Evolutionary conservation across 2,113 vertebrate genomes (phyloP), one percentile per base, ranked within the genome.

Genomic region (Nothoprocta pentlandii): DNA sequence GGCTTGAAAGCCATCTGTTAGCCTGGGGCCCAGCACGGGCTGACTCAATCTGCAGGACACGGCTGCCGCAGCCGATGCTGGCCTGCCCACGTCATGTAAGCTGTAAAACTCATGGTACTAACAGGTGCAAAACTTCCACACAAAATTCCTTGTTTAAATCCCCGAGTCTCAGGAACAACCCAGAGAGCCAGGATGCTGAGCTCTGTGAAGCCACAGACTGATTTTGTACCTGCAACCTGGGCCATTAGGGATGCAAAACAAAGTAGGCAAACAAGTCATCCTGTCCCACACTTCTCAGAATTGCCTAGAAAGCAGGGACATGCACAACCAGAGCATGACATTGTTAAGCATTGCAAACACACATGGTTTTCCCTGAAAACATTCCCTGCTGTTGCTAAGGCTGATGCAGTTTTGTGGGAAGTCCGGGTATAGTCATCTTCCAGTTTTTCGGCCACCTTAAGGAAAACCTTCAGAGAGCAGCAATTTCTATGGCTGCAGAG

Each of bases 1-100:
- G 77, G 87, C 82, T 92, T 91, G 76, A 91, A 97, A 94, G 54
- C 90, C 91, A 91, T 93, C 93, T 95, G 92, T 83, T 92, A 4
- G 0, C 16, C 6, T 54, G n/a, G 76, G 87, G 82, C 73, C 87
- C 67, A 56, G 69, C 81, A 46, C 2, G 39, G 79, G 75, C 87
- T 89, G 76, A 75, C 34, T 77, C 47, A 84, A 41, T 21, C 62
- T 21, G 4, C 36, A 23, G 49, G 87, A 28, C 44, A 75, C 8
- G 66, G 79, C 64, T 87, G 66, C 75, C 42, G 66, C 34, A 51
- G 61, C 3, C 7, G 69, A 21, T 23, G 30, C 68, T 77, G 80
- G 56, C 54, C 32, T 44, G 69, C 76, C 73, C 2, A 2, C 32
- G 28, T 53, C 76, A 64, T 70, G 41, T 1, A 62, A 86, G 53